Evolutionary conservation across 2,113 vertebrate species (phyloP).

Genomic region (human): GRCh38 chr5:35904001-35904500

Average conservation of each 20-base stretch:
- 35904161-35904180: neutral
- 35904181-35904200: accelerated
- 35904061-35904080: neutral
- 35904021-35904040: neutral
- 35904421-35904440: conserved; percentile 16
- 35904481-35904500: conserved; percentile 51
- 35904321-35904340: conserved; percentile 11
- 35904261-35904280: neutral
- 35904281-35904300: neutral
- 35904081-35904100: neutral
- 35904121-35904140: neutral
- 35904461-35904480: neutral
- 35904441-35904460: neutral
- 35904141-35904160: neutral
- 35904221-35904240: neutral
- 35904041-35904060: neutral
- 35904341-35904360: neutral
- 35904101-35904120: neutral
- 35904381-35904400: conserved; percentile 28
- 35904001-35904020: neutral
- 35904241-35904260: neutral
- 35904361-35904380: neutral
- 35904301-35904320: neutral
- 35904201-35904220: neutral
- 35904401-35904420: neutral